These are phyloP conservation scores for Microctonus hyperodae DNA, from an alignment of 2,888 invertebrate species.

Conservation along the genomic window DNA sequence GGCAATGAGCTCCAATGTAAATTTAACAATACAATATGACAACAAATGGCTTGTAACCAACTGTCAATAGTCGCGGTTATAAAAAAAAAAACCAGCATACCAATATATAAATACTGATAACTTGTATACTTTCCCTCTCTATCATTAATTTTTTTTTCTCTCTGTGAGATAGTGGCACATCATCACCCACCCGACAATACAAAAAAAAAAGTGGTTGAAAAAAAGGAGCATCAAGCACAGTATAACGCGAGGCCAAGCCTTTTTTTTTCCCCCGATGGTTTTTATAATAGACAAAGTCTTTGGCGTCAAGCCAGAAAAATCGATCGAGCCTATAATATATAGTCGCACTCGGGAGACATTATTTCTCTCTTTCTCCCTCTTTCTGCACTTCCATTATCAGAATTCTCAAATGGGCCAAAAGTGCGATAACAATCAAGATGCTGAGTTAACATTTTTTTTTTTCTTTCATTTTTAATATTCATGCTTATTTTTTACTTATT, in stretches of 20 bases:
- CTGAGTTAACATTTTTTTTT: slow-evolving; percentile 28
- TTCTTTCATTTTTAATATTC: slow-evolving; percentile 11
- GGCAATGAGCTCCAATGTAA: background rate
- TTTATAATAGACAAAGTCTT: slow-evolving; percentile 36
- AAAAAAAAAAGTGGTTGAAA: background rate
- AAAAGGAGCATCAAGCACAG: slow-evolving; percentile 1
- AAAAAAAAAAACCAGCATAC: background rate
- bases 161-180: background rate
- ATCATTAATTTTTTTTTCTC: background rate
- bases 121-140: background rate
- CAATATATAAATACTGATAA: background rate
- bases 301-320: slow-evolving; percentile 37
- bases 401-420: slow-evolving; percentile 18
- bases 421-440: slow-evolving; percentile 11
- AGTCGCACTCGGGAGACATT: slow-evolving; percentile 6
- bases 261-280: slow-evolving; percentile 36
- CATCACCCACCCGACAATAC: background rate
- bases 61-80: slow-evolving; percentile 19
- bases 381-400: slow-evolving; percentile 35
- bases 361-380: too few relatives aligned
- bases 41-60: slow-evolving; percentile 21
- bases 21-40: slow-evolving; percentile 19
- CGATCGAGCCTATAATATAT: slow-evolving; percentile 29
- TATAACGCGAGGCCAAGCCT: slow-evolving; percentile 22
- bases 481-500: background rate